Evolutionary conservation across 2,797 vertebrate species (phyloP), one percentile per base, ranked within the genome.

Genomic region (Poeciliopsis presidionis): DNA sequence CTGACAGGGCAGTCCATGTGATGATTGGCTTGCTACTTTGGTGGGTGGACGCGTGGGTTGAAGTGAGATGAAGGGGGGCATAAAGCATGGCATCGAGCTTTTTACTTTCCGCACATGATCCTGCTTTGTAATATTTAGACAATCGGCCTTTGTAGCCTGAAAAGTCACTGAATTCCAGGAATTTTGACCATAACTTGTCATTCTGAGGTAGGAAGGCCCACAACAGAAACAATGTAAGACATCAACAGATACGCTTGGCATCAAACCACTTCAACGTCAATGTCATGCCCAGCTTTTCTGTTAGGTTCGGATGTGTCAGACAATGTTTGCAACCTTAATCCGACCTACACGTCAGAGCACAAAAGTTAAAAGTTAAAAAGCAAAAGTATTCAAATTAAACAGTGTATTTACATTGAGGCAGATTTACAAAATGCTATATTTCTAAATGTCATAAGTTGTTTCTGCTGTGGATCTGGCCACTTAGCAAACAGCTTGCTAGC

Each of bases 1-100:
- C 72, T 90, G 92, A 89, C 92, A 89, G 87, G 88, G 85, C 76
- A n/a, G 87, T 78, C 74, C 74, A 70, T 77, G n/a, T 85, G 82
- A 75, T 72, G 80, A 74, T 61, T 73, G 83, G 85, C 78, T 78
- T 76, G 77, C 77, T 76, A 79, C 67, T 82, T 81, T 74, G 78
- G 80, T 82, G 86, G 75, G 83, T 87, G 89, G 87, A 80, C 18
- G 51, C 1, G 80, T 86, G 87, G 87, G 89, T 28, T 81, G 84
- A 73, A 80, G 86, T 74, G 74, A 84, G 77, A 86, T 75, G 77
- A 77, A n/a, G 46, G 84, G 84, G 88, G 86, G 86, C 79, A 84
- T 51, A 75, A 79, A 84, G 85, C 77, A 65, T 79, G 83, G 86
- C 82, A 81, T 33, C 63, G 67, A 79, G 83, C 77, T 73, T 78